These are phyloP conservation scores for Penaeus japonicus DNA, from an alignment of 1,140 invertebrate species.

Conservation along the genomic window DNA sequence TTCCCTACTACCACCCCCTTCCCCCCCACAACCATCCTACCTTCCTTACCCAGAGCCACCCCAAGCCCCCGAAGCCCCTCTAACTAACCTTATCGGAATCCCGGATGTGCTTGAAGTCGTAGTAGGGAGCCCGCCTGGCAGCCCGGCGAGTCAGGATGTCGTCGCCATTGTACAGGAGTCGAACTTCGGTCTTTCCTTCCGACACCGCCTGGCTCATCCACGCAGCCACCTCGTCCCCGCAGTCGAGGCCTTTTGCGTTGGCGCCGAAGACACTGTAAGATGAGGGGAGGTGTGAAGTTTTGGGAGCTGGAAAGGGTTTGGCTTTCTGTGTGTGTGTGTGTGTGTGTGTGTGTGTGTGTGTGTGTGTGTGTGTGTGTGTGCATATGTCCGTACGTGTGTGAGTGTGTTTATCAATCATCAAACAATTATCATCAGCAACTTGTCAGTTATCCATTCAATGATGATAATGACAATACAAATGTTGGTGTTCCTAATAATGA, in stretches of 20 bases:
- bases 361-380: too few species aligned
- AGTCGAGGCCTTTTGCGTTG: background rate
- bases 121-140: background rate
- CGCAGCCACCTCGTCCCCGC: conserved; percentile 1
- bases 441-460: too few species aligned
- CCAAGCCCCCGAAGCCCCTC: too few species aligned
- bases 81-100: conserved; percentile 1
- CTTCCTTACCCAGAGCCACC: too few species aligned
- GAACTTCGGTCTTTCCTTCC: background rate
- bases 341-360: too few species aligned
- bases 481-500: too few species aligned
- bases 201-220: background rate
- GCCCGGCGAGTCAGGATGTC: background rate
- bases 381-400: too few species aligned
- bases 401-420: too few species aligned
- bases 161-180: conserved; percentile 11
- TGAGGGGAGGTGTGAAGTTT: background rate
- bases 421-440: too few species aligned
- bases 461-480: too few species aligned
- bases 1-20: background rate
- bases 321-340: background rate
- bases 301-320: background rate
- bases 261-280: background rate
- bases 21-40: too few species aligned
- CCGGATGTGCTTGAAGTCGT: background rate